Conservation (phyloP, 2,113 vertebrate genomes). For the Nymphicus hollandicus region DNA sequence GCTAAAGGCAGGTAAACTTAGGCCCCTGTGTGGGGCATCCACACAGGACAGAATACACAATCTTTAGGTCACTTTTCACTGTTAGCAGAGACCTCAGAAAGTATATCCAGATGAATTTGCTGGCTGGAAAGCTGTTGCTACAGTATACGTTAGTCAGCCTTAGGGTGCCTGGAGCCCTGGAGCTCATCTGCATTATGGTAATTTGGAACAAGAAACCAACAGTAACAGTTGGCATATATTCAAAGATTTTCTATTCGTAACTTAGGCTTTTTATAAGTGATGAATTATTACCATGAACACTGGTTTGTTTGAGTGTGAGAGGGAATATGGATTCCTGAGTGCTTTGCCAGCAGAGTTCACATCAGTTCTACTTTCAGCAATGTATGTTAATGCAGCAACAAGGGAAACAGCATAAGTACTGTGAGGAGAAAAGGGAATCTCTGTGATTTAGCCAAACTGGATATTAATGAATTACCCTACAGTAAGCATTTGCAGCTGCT, state of each 20-base stretch:
- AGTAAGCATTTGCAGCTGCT: conserved; percentile 13
- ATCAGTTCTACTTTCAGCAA: conserved; percentile 57
- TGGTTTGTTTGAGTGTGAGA: conserved; percentile 26
- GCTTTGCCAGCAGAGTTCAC: neutral
- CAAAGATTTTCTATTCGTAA: conserved; percentile 48
- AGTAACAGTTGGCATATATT: conserved; percentile 26
- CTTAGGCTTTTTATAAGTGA: conserved; percentile 10
- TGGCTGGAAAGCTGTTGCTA: neutral
- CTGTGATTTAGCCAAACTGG: conserved; percentile 43
- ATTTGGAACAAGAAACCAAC: conserved; percentile 44
- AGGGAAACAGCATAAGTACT: conserved; percentile 29
- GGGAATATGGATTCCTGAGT: conserved; percentile 16
- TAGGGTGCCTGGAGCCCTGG: neutral
- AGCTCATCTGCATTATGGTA: conserved; percentile 46
- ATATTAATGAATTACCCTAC: conserved; percentile 31
- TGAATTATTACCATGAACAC: conserved; percentile 11
- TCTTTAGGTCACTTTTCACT: neutral
- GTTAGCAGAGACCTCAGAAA: neutral
- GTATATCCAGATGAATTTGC: neutral
- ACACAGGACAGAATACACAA: neutral
- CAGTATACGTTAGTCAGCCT: neutral
- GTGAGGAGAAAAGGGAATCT: conserved; percentile 36
- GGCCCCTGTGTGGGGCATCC: neutral
- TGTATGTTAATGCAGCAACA: conserved; percentile 57
- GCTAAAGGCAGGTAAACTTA: neutral